A percentile compares a stretch with the other conserved stretches of the same genome.
phyloP scores from a whole-genome alignment of 2,113 vertebrate species.

The Microcebus jonahi region DNA sequence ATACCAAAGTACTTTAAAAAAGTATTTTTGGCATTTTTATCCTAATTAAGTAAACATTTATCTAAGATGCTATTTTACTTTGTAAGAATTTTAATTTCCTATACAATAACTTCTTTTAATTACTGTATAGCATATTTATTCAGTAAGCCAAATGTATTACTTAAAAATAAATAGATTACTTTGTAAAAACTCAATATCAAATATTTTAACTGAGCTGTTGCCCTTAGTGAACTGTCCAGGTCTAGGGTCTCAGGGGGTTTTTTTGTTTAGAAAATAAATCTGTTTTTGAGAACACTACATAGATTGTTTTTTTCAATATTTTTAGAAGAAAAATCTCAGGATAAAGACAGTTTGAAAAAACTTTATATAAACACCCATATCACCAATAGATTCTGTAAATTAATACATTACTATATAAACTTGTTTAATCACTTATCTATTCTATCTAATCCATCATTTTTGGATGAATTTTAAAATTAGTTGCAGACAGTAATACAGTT shows the following conservation, averaged over 20 bases:
- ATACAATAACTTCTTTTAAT: background rate
- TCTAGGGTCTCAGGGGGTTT: background rate
- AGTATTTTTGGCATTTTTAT: constrained; percentile 27
- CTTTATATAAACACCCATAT: background rate
- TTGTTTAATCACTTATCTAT: background rate
- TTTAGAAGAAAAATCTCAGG: constrained; percentile 15
- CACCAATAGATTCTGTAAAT: background rate
- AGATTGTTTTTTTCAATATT: background rate
- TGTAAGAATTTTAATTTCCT: background rate
- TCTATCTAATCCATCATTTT: background rate
- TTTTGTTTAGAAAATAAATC: constrained; percentile 18
- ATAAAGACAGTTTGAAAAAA: background rate
- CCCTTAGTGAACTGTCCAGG: background rate
- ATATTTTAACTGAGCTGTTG: background rate
- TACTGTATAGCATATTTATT: background rate
- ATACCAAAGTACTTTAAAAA: background rate
- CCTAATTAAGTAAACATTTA: background rate
- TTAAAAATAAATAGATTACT: constrained; percentile 27
- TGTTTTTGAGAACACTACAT: background rate
- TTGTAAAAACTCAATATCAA: background rate
- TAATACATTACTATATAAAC: background rate
- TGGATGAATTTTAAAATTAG: too few species aligned
- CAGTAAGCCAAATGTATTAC: background rate
- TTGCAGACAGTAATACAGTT: too few species aligned
- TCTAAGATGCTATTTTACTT: constrained; percentile 36